A percentile compares a stretch with the other conserved stretches of the same genome.
Evolutionary conservation across 2,797 vertebrate species (phyloP).

Genomic region (Rhinichthys osculus): DNA sequence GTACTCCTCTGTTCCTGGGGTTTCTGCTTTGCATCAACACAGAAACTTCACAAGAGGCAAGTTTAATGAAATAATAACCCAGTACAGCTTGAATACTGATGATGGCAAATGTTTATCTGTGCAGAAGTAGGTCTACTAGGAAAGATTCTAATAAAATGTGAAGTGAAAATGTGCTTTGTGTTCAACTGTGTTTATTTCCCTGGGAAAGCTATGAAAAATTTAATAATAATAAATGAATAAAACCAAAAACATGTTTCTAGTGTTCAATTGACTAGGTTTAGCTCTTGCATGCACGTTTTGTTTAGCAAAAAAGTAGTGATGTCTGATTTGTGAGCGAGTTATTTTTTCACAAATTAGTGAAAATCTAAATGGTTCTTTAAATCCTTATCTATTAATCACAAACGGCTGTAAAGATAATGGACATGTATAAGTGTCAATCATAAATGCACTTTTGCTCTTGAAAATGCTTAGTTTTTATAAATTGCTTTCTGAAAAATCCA

Average conservation of each 20-base stretch:
- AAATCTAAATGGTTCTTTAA: background rate
- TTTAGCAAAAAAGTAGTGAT: too few relatives aligned
- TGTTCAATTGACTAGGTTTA: background rate
- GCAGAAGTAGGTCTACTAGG: constrained; percentile 54
- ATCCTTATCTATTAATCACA: background rate
- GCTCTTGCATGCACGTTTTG: background rate
- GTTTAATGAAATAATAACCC: constrained; percentile 31
- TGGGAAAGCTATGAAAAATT: background rate
- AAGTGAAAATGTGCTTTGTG: constrained; percentile 51
- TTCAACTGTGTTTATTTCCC: background rate
- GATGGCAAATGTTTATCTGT: constrained; percentile 62
- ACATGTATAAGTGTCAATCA: background rate
- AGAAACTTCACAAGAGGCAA: constrained; percentile 49
- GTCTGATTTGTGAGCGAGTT: too few relatives aligned
- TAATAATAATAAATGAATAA: background rate
- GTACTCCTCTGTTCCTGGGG: constrained; percentile 30
- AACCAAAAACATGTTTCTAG: background rate
- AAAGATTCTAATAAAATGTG: constrained; percentile 66
- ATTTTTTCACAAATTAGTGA: background rate
- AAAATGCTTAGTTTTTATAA: background rate
- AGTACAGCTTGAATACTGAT: constrained; percentile 53
- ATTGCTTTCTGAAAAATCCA: background rate
- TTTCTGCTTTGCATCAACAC: constrained; percentile 61
- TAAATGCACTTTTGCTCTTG: background rate
- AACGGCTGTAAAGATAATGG: background rate